Evolutionary conservation across 1,140 invertebrate species (phyloP), one percentile per base, ranked within the genome.

Genomic region (Marisa cornuarietis): DNA sequence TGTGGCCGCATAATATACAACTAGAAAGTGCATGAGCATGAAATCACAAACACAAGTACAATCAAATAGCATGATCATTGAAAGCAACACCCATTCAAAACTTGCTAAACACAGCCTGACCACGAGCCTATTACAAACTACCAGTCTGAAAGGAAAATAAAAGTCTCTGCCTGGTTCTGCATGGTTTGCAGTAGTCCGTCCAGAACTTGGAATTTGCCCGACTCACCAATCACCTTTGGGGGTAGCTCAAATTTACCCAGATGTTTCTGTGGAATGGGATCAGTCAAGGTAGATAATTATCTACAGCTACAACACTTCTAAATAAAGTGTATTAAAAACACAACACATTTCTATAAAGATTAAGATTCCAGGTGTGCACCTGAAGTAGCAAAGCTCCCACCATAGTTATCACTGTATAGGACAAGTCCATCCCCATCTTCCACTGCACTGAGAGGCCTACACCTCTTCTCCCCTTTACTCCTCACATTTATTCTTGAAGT

Each of bases 151-250:
- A 51, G 42, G 66, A 69, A 49, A 22, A 79, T 54, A 49, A 62
- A 52, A 68, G 51, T 80, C 74, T 42, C 88, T 83, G 91, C 92
- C 82, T 91, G 86, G 81, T 90, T 79, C 74, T 91, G 89, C 74
- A 91, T 84, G 31, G 86, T 76, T 18, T 91, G 89, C 20, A 94
- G 81, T 26, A 93, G 80, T 31, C 85, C 80, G 79, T 93, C 92
- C 22, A 94, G 83, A 52, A 89, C 82, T 51, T 87, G 77, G 83
- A 93, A 92, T 85, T 94, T 94, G 42, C 92, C 92, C 16, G 93
- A 93, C 52, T 91, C 87, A 11, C 89, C 69, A 24, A 93, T 90
- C 24, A 88, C 72, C 14, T 91, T 85, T 71, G 90, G 82, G 52
- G 89, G 85, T 31, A 93, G 80, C 9, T 84, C 82, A 83, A 84